Base-by-base conservation (phyloP, 1,140 invertebrate species). In the Nasonia vitripennis region DNA sequence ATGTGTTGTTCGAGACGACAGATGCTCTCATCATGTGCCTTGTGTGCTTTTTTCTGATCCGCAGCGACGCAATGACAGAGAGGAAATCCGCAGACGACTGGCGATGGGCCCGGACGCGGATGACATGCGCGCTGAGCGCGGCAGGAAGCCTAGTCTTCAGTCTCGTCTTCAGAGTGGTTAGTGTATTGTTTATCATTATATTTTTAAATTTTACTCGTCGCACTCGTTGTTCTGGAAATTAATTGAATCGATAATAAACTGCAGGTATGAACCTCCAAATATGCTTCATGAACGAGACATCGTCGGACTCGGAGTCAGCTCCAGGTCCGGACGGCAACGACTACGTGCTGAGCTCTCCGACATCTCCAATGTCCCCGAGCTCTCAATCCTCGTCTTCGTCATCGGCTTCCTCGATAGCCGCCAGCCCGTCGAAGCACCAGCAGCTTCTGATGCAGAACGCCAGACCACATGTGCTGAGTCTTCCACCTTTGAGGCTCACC, bases 261-360 rank as follows among this genome's bases (percentile, higher is more conserved):
- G 41, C 92, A 97, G 96, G 97, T 81, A 98, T 97, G 96, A 98
- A 98, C 94, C 95, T 98, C 23, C 98, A 98, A 94, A 98, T 98
- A 89, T 98, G 97, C 94, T 98, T 98, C 92, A 97, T 98, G 97
- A 98, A 98, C 92, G 98, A 99, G 90, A 97, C 97, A 73, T 96
- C 96, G 23, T 97, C 97, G 75, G 97, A 98, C 89, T 96, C 94
- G 86, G 96, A 97, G 91, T 96, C 96, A 78, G 95, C 95, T 68
- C 94, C 95, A 67, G 94, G 94, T 77, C 96, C 95, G 51, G 96
- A 97, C 92, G 89, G 90, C 89, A 93, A 88, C 1, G 87, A 90
- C 2, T 91, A 91, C 10, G 82, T 27, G 10, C 31, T 55, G 17
- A 9, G 14, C 37, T 70, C 45, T 1, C 6, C n/a, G 0, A 17